A percentile compares a stretch with the other conserved stretches of the same genome.
These are phyloP conservation scores for Rhagologus leucostigma DNA, from an alignment of 2,113 vertebrate genomes.

Conservation along the genomic window DNA sequence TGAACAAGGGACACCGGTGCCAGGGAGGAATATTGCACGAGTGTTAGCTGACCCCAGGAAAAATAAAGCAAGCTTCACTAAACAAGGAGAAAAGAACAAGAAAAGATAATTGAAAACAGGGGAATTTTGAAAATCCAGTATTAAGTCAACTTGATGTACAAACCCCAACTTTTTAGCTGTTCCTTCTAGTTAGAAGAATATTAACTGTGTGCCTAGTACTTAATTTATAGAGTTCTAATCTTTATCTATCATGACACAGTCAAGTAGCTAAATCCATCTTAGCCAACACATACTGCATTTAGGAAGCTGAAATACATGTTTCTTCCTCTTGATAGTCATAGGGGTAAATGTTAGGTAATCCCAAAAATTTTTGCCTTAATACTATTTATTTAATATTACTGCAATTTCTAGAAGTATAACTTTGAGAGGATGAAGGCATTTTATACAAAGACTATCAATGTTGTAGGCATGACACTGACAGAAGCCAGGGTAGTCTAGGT, in stretches of 20 bases:
- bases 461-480: not conserved
- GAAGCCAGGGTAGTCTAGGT: not conserved
- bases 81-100: not conserved
- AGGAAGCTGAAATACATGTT: not conserved
- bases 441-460: not conserved
- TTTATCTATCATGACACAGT: not conserved
- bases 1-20: not conserved
- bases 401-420: not conserved
- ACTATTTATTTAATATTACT: not conserved
- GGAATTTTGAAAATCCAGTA: not conserved
- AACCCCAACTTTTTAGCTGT: not conserved
- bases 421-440: not conserved
- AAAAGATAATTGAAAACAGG: not conserved
- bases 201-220: not conserved
- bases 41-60: not conserved
- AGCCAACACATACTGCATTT: not conserved
- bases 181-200: not conserved
- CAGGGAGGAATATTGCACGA: not conserved
- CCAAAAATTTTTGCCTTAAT: not conserved
- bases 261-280: not conserved
- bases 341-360: not conserved
- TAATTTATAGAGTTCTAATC: not conserved
- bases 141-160: not conserved
- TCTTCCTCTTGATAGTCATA: not conserved
- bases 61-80: not conserved